phyloP scores from a whole-genome alignment of 2,797 vertebrate genomes.

The Lycodopsis pacificus region DNA sequence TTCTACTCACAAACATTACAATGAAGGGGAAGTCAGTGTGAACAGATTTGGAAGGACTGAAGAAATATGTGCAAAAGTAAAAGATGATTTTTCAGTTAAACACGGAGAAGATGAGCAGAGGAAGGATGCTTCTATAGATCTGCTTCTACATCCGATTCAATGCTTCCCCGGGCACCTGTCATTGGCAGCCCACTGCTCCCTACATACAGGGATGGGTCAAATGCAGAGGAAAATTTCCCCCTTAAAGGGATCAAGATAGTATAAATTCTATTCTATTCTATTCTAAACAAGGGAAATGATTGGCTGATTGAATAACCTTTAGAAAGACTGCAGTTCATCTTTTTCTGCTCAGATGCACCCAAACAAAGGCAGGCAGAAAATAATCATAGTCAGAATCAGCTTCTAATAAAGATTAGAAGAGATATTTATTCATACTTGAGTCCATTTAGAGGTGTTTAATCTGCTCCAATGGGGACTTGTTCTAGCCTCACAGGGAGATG shows the following conservation, averaged over 20 bases:
- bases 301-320: conserved; percentile 1
- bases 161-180: not conserved
- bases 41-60: not conserved
- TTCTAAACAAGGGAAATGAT: conserved; percentile 3
- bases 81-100: conserved; percentile 11
- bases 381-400: too few relatives aligned
- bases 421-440: not conserved
- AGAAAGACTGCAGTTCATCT: not conserved
- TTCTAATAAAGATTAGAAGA: not conserved
- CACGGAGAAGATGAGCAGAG: not conserved
- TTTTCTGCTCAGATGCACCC: conserved; percentile 7
- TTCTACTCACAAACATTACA: conserved; percentile 6
- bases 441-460: not conserved
- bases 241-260: too few relatives aligned
- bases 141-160: not conserved
- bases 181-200: too few relatives aligned
- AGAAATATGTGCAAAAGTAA: not conserved
- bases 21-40: not conserved
- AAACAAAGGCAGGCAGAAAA: conserved; percentile 7
- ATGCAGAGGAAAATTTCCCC: too few relatives aligned
- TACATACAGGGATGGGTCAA: too few relatives aligned
- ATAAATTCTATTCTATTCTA: too few relatives aligned
- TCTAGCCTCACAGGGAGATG: not conserved
- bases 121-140: conserved; percentile 1
- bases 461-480: not conserved